Conservation (phyloP, 2,797 vertebrate genomes). For the Harpagifer antarcticus region DNA sequence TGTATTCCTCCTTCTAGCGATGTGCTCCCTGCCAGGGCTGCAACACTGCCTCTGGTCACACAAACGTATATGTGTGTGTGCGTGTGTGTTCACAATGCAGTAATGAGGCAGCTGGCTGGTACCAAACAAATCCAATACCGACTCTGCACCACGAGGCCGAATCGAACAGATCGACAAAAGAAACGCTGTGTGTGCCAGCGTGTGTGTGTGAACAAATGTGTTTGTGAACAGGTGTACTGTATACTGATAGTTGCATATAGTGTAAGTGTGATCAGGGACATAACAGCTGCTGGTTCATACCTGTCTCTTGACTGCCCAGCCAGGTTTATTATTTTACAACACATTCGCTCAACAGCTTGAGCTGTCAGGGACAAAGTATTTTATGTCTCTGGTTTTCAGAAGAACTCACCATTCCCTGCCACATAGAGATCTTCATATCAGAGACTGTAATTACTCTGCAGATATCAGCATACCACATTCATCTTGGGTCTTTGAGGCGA, state of each 20-base stretch:
- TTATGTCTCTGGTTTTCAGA: background rate
- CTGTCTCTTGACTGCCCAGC: background rate
- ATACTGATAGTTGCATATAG: background rate
- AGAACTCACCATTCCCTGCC: background rate
- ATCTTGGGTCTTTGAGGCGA: background rate
- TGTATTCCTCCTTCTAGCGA: conserved; percentile 40
- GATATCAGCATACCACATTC: conserved; percentile 12
- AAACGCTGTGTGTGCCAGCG: background rate
- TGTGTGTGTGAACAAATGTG: background rate
- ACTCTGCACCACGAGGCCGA: conserved; percentile 40
- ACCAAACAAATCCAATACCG: conserved; percentile 54
- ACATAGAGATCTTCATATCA: conserved; percentile 15
- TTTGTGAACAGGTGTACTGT: background rate
- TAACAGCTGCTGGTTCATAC: conserved; percentile 14
- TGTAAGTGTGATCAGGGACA: background rate
- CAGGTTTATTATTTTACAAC: background rate
- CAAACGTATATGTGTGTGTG: background rate
- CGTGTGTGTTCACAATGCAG: conserved; percentile 16
- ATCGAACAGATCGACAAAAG: conserved; percentile 36
- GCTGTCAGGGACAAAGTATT: background rate
- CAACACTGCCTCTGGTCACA: conserved; percentile 9
- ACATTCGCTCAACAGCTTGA: background rate
- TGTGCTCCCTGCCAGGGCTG: conserved; percentile 1
- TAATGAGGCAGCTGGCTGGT: conserved; percentile 39
- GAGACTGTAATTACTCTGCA: conserved; percentile 25